Conservation (phyloP, 1,140 invertebrate species). For the Drosophila mauritiana region DNA sequence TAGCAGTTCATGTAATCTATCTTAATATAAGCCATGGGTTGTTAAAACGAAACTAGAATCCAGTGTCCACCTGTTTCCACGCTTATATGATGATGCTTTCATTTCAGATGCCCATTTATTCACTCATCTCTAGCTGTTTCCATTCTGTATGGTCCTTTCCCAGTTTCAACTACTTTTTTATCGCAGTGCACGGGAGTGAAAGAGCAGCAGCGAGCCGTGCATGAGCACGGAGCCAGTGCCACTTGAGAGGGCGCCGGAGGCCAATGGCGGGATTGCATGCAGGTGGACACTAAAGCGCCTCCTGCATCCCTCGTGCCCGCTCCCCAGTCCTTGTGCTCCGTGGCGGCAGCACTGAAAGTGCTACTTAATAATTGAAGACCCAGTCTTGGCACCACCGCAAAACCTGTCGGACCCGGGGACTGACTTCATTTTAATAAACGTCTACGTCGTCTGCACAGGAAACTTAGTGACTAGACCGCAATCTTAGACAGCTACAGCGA, state of each 20-base stretch:
- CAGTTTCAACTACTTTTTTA: background rate
- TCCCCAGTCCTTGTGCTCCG: background rate
- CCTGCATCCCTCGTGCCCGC: slow-evolving; percentile 20
- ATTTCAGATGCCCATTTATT: too few relatives aligned
- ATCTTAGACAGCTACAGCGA: slow-evolving; percentile 33
- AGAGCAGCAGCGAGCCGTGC: slow-evolving; percentile 30
- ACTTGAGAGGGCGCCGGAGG: slow-evolving; percentile 51
- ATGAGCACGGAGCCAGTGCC: slow-evolving; percentile 25
- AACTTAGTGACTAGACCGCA: slow-evolving; percentile 52
- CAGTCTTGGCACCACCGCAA: slow-evolving; percentile 33
- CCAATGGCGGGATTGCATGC: slow-evolving; percentile 69
- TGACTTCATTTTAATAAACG: slow-evolving; percentile 53
- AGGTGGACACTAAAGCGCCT: slow-evolving; percentile 57
- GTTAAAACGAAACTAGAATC: too few relatives aligned
- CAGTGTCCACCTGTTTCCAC: too few relatives aligned
- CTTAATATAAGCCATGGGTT: too few relatives aligned
- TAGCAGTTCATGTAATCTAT: background rate
- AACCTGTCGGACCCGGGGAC: slow-evolving; percentile 38
- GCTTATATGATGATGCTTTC: too few relatives aligned
- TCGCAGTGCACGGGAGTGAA: slow-evolving; percentile 28
- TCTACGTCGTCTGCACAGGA: slow-evolving; percentile 51
- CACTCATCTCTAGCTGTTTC: too few relatives aligned
- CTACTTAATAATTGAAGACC: slow-evolving; percentile 53
- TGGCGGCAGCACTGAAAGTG: slow-evolving; percentile 39
- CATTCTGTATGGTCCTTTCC: too few relatives aligned